Evolutionary conservation across 2,888 invertebrate species (phyloP), one percentile per base, ranked within the genome.

Genomic region (Bellardia pandia): DNA sequence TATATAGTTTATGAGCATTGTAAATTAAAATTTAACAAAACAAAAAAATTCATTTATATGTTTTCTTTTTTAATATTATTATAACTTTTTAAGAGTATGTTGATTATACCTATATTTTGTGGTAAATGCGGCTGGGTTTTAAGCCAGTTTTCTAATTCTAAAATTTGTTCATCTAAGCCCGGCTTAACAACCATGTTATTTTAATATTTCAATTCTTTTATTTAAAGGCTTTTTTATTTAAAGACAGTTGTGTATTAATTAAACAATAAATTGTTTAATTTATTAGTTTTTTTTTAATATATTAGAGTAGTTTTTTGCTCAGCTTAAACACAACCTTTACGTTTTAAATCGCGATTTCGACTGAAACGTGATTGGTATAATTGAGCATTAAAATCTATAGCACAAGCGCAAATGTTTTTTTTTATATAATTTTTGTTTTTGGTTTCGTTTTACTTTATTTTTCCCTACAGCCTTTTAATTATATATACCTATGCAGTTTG

Each of bases 91-190:
- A 9, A 23, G 14, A 40, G 13, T 40, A 48, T 42, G n/a, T 5
- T 9, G 14, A 37, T 68, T 66, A 78, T 94, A 96, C 96, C 95
- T 86, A 96, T 95, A 89, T 95, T 95, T 90, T 95, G 95, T 0
- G 96, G 96, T 68, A 96, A 93, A 93, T 96, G 96, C 0, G 95
- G 95, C 90, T 96, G 96, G 88, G 95, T 95, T 88, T 92, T 91
- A 8, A 96, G 93, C 96, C 96, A 96, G 86, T 94, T 94, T 91
- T 91, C 89, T 72, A 93, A 79, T 58, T 91, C 91, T 42, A 72
- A 72, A 45, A 92, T 86, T 77, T 90, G 89, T 68, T 89, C 86
- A 4, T 89, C 90, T 88, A 90, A 64, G 30, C 88, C 88, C 76
- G 86, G 60, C 53, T 86, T 88, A 48, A 85, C 79, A 62, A 86